Base-by-base conservation (phyloP, 2,888 invertebrate species). In the Polylopha cassiicola region DNA sequence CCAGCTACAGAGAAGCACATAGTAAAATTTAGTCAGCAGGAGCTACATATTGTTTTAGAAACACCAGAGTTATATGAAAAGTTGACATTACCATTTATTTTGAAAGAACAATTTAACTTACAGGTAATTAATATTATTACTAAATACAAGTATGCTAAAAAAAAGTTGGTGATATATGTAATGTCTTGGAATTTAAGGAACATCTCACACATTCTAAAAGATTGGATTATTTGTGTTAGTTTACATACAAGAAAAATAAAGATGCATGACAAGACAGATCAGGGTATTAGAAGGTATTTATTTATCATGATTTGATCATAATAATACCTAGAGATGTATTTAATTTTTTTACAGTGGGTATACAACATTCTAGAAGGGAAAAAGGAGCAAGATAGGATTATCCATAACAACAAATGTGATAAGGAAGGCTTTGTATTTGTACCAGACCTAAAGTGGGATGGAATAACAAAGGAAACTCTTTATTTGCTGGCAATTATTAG, bases 371-470 rank as follows among this genome's bases (percentile, higher is more conserved):
- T 99, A 34, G 94, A 96, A 38, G 95, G 96, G 60, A 95, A 94
- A 69, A 90, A 92, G 28, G 99, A 99, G 84, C 84, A 87, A 2
- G 98, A 99, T 13, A 89, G 95, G 47, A 91, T 99, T 29, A 87
- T 97, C 3, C 93, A 90, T 67, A 57, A 87, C 3, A 86, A 88
- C 53, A 69, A 69, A 55, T 91, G 95, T 65, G 89, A 92, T 1
- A 88, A 89, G 26, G 90, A 78, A 46, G 98, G 98, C 0, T 99
- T 98, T 68, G 85, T 99, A 7, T 74, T 99, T 7, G 62, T 97
- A 1, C 97, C 97, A 0, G 99, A 99, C 77, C 85, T 98, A 39
- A 99, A 99, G 75, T 99, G 99, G 99, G 94, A 98, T 76, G 94
- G 95, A 7, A 73, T 88, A 26, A 76, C 73, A 8, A 80, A 90